Conservation (phyloP, 2,113 vertebrate genomes). For the Phoenicopterus ruber region DNA sequence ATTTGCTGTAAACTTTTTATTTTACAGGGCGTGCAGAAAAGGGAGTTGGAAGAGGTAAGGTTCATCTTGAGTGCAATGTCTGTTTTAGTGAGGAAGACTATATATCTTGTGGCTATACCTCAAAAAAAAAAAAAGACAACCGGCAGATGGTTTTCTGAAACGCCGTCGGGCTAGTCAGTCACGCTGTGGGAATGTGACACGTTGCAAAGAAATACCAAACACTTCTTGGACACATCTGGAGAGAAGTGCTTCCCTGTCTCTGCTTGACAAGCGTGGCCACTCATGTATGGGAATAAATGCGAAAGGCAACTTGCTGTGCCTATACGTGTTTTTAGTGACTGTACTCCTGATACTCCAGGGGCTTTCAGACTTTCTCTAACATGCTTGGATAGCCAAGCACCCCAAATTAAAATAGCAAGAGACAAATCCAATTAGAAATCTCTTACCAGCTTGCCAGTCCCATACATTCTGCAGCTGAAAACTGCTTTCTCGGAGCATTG, state of each 20-base stretch:
- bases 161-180: neutral
- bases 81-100: neutral
- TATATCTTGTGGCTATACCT: neutral
- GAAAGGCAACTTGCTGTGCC: neutral
- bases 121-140: neutral
- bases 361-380: neutral
- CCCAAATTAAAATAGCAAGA: neutral
- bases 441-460: neutral
- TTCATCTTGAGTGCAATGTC: neutral
- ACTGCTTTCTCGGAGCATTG: too few species aligned
- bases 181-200: neutral
- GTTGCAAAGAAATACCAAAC: neutral
- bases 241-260: neutral
- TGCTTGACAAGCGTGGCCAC: neutral
- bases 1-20: neutral
- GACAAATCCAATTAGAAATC: neutral
- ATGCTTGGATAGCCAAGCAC: neutral
- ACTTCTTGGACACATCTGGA: neutral
- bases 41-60: neutral
- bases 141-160: neutral
- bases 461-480: neutral
- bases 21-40: neutral
- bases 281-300: neutral
- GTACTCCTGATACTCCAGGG: neutral
- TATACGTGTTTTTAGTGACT: neutral